Evolutionary conservation across 2,113 vertebrate species (phyloP), one percentile per base, ranked within the genome.

Genomic region (Vidua macroura): DNA sequence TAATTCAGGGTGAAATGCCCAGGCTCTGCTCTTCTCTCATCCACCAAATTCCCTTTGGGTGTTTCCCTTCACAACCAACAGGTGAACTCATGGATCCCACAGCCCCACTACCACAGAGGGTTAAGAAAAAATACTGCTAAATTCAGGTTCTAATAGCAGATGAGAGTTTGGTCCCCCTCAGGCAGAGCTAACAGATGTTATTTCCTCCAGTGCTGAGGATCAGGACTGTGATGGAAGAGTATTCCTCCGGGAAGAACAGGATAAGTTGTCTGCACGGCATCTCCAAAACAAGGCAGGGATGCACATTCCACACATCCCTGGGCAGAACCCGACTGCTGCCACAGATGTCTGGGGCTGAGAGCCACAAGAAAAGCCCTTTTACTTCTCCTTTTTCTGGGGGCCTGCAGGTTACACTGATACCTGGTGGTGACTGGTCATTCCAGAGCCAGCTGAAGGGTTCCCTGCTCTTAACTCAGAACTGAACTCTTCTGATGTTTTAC

Each of bases 221-320:
- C 3, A 15, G 77, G 49, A 35, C 78, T 55, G 53, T 58, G 86
- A 89, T 80, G 59, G 60, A 49, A 94, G 70, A 55, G 18, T 83
- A 35, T 44, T 88, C 78, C 88, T 53, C 84, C 64, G 72, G 66
- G 80, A 88, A 92, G 60, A 62, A 39, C 16, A 22, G 92, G 83
- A 88, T 74, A 13, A 97, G 41, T 23, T 1, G 13, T 90, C 90
- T 83, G 75, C 86, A 88, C 25, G 43, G 86, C 72, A 93, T 82
- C 87, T 66, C 56, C 80, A 43, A 73, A 78, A 80, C 59, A 88
- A 84, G 31, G 28, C 64, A 81, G 56, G 85, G 84, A 89, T 55
- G 56, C 83, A 81, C 94, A 94, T 97, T 95, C 94, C 95, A 94
- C 86, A 88, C 64, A 43, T 77, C 88, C 53, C 86, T 92, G n/a